Evolutionary conservation across 2,797 vertebrate species (phyloP), one percentile per base, ranked within the genome.

Genomic region (Nyctibius grandis): DNA sequence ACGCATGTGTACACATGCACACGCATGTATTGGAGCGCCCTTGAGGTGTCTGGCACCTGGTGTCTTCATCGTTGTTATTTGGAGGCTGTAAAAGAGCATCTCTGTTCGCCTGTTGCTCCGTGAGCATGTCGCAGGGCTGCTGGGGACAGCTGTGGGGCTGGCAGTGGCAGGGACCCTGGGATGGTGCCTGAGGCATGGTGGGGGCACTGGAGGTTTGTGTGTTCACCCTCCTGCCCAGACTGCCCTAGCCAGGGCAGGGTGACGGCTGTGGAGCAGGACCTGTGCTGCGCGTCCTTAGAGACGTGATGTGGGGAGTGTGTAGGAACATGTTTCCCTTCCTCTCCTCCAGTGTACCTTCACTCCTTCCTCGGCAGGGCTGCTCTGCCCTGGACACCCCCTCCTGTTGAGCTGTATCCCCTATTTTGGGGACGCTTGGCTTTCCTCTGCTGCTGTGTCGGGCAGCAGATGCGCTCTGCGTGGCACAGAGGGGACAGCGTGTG

Each of bases 101-200:
- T 74, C 51, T 40, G 2, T 33, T 16, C 65, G 51, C 51, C 51
- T 34, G 36, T 51, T 0, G 0, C 38, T 86, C 28, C 0, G 0
- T n/a, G 48, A 65, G 45, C 17, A 4, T 1, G 0, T 11, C 2
- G 19, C 9, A 7, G 59, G 75, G 63, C 26, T 1, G 0, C 72
- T 50, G 48, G 70, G 76, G n/a, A 10, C 10, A 36, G 5, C 34
- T 36, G 48, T 4, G 9, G 42, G 59, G 36, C 73, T 85, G 83
- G 56, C 50, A 38, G 6, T 5, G 19, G n/a, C 3, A 23, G 40
- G 50, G 36, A 40, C 4, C 15, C 8, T 9, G 48, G 44, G 26
- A 7, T 8, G 53, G 20, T 61, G 34, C 64, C 34, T 25, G 34
- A 45, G 56, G 61, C 57, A 44, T 51, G 53, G 34, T 2, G 4